These are phyloP conservation scores for Chelonia mydas DNA, from an alignment of 2,797 vertebrate genomes.

Conservation along the genomic window DNA sequence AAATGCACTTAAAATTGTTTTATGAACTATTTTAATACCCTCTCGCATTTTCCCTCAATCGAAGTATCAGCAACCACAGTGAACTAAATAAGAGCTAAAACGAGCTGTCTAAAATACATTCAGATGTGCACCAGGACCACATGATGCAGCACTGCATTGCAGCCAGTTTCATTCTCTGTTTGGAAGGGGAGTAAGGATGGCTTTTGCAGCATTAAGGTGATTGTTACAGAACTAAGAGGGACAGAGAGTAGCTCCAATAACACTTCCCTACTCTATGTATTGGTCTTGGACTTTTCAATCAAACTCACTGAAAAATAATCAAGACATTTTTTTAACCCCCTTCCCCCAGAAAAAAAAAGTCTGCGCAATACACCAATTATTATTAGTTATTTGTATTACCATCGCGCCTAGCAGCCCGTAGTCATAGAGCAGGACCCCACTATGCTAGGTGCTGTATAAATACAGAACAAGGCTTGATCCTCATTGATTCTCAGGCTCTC, in stretches of 20 bases:
- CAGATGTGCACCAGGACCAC: background rate
- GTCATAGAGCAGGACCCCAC: too few species aligned
- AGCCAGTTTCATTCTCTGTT: too few species aligned
- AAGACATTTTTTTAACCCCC: background rate
- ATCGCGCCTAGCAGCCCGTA: too few species aligned
- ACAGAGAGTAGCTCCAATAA: background rate
- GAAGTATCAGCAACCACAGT: background rate
- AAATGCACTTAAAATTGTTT: background rate
- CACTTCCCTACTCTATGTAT: too few species aligned
- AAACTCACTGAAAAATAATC: background rate
- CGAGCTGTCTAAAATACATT: background rate
- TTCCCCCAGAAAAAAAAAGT: background rate
- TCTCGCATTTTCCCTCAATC: background rate
- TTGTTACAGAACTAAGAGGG: background rate
- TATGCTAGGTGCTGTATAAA: too few species aligned
- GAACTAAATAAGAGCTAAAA: background rate
- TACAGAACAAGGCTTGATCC: too few species aligned
- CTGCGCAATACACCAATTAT: background rate
- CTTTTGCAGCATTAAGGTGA: background rate
- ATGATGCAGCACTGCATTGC: background rate
- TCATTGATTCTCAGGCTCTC: too few species aligned
- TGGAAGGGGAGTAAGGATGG: background rate
- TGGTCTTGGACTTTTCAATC: background rate
- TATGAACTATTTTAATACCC: background rate
- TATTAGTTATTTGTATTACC: too few species aligned